A percentile compares a stretch with the other conserved stretches of the same genome.
These are phyloP conservation scores for Drosophila bocqueti DNA, from an alignment of 1,140 invertebrate species.

Conservation along the genomic window DNA sequence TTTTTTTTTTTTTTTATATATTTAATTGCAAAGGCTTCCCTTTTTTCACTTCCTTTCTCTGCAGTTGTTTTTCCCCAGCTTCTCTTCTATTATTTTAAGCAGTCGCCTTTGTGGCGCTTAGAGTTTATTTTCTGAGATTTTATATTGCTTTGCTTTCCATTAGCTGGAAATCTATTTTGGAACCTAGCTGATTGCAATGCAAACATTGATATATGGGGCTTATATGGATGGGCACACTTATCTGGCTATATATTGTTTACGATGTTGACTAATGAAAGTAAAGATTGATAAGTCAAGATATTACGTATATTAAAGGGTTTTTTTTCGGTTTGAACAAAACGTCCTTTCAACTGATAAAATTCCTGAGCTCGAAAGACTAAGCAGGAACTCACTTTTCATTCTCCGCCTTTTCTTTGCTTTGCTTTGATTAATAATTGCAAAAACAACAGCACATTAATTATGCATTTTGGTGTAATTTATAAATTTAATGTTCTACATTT, in stretches of 20 bases:
- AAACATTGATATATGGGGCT: conserved; percentile 12
- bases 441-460: conserved; percentile 48
- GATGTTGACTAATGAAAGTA: conserved; percentile 4
- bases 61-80: not conserved
- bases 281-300: conserved; percentile 5
- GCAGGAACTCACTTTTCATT: conserved; percentile 8
- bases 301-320: not conserved
- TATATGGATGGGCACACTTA: not conserved
- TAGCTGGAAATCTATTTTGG: conserved; percentile 52
- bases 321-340: not conserved
- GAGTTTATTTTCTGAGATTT: conserved; percentile 11
- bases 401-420: not conserved
- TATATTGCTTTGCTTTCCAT: conserved; percentile 7
- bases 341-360: conserved; percentile 17
- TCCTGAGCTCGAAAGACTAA: conserved; percentile 32
- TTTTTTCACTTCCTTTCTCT: not conserved
- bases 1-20: not conserved
- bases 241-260: not conserved
- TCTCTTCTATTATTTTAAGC: not conserved
- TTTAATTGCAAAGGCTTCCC: not conserved
- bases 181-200: conserved; percentile 34
- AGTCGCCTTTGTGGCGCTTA: conserved; percentile 1
- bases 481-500: conserved; percentile 44
- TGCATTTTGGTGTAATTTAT: conserved; percentile 46
- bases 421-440: conserved; percentile 32